Conservation (phyloP, 2,888 invertebrate genomes). For the Crioceris asparagi region DNA sequence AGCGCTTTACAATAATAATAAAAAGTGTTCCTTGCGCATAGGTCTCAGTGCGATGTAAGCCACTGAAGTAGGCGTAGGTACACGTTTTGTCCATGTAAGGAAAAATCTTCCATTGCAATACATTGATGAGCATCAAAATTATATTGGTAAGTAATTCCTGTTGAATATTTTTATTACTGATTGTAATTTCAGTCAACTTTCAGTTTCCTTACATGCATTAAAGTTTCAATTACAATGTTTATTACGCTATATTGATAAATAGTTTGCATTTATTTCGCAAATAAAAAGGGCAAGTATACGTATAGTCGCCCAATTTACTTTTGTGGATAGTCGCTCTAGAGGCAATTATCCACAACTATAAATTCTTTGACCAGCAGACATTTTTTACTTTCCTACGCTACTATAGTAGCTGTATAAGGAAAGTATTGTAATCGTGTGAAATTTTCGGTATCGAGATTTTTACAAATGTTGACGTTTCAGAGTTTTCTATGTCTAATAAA, state of each 20-base stretch:
- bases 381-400: too few species aligned
- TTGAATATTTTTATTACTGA: neutral
- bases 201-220: neutral
- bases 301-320: neutral
- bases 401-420: too few species aligned
- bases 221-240: conserved; percentile 1
- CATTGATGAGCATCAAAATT: neutral
- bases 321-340: neutral
- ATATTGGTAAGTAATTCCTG: too few species aligned
- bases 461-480: too few species aligned
- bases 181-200: neutral
- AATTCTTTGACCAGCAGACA: too few species aligned
- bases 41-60: neutral
- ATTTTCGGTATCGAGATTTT: too few species aligned
- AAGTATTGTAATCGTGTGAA: too few species aligned
- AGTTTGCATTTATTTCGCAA: conserved; percentile 1
- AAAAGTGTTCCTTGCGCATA: too few species aligned
- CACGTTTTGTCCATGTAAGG: too few species aligned
- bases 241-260: neutral
- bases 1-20: neutral
- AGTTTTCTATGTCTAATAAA: too few species aligned
- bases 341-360: neutral
- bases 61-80: neutral
- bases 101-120: neutral
- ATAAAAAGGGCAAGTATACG: neutral